Base-by-base conservation (phyloP, 2,888 invertebrate genomes). In the Griposia aprilina region DNA sequence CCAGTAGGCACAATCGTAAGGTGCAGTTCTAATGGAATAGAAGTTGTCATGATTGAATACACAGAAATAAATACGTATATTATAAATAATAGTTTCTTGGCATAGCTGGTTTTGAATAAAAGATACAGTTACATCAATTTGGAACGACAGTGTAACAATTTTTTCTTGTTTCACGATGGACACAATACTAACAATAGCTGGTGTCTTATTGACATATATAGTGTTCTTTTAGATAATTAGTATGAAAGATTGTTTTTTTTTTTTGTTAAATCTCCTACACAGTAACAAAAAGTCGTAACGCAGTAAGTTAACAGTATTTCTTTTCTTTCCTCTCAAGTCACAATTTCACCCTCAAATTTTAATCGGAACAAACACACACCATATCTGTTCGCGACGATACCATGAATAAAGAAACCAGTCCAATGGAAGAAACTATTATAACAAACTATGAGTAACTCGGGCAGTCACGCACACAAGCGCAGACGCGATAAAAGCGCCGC, bases 401-500 rank as follows among this genome's bases (percentile, higher is more conserved):
- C 55, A 57, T 71, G 70, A 67, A 81, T 80, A 79, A 79, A 86
- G 69, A 78, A 83, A 71, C 70, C 55, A 62, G 63, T 78, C 68
- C 70, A 86, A 75, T 80, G 60, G 72, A 87, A 82, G 81, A 84
- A 88, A 85, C 85, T 84, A 82, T 81, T 83, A 79, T 78, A 83
- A 81, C 74, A 81, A 84, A 78, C 80, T 76, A 83, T 81, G 83
- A 78, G 76, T 74, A 66, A 67, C 71, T 60, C 65, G 62, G 26
- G 88, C 84, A 87, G 82, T 76, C 84, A 80, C 74, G 82, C 78
- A 78, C 80, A 86, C 73, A 70, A 76, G 63, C 59, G 80, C 83
- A 78, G 83, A 68, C 55, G 74, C 78, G 86, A 88, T 88, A 89
- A 89, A 88, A 83, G 78, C 82, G 60, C 67, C 76, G 86, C 89